Base-by-base conservation (phyloP, 2,888 invertebrate species). In the Theristus sp. region DNA sequence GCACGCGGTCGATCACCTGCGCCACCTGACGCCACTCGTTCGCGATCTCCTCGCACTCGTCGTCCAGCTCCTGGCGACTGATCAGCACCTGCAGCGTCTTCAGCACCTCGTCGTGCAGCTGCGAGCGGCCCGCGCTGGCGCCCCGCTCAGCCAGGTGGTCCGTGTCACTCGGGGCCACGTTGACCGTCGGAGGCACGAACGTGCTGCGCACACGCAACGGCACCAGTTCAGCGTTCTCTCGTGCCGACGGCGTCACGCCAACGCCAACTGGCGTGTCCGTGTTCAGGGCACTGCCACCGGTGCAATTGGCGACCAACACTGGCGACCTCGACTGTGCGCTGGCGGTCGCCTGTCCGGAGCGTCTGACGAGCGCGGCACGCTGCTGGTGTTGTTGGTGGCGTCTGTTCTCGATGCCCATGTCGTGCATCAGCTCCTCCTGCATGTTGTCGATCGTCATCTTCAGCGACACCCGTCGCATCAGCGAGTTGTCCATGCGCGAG, bases 11-110 rank as follows among this genome's bases (percentile, higher is more conserved):
- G 54, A 46, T 26, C 54, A 75, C 75, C 64, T 78, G 75, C 2
- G 80, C 80, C 27, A 80, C 74, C 62, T 78, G 76, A 31, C 80
- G 68, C 80, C 81, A 81, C 66, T 81, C 80, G 63, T 79, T 76
- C 30, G 79, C 74, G 49, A 78, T 69, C 58, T 74, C 71, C 64
- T 75, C 75, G 62, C 77, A 73, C 25, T 68, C 67, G 62, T 76
- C 76, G 57, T 76, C 74, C 30, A 70, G 66, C 63, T 79, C 79
- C 64, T 80, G 79, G 60, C 77, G 74, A 52, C 74, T 73, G 47
- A 79, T 70, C 26, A 80, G 72, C 62, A 74, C 70, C 63, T 74
- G 73, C 54, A 80, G 70, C 17, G 78, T 76, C 59, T 72, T 69
- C 17, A 66, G 55, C 24, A 66, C 56, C 46, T 63, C 64, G 17